Conservation (phyloP, 2,797 vertebrate genomes). For the Notoglanidium macrostoma region DNA sequence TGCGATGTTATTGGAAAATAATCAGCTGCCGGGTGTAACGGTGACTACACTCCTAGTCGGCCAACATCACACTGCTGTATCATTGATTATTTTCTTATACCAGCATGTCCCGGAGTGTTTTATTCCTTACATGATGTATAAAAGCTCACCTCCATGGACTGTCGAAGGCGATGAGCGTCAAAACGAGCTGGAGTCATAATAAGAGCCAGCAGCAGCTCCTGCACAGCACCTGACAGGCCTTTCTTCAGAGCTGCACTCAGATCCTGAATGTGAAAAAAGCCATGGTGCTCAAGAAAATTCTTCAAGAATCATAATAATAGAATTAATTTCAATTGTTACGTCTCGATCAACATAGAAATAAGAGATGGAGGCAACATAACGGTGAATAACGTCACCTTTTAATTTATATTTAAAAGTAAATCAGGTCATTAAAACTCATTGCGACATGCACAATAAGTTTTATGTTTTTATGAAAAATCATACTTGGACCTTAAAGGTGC, state of each 20-base stretch:
- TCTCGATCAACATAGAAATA: neutral
- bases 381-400: neutral
- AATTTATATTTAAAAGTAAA: neutral
- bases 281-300: neutral
- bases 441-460: neutral
- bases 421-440: neutral
- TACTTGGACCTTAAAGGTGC: neutral
- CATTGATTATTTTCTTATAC: neutral
- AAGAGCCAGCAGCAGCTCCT: constrained; percentile 65
- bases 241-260: constrained; percentile 65
- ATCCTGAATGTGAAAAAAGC: constrained; percentile 58
- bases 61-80: neutral
- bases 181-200: constrained; percentile 63
- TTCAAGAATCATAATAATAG: neutral
- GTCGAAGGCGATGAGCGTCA: constrained; percentile 69
- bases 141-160: constrained; percentile 71
- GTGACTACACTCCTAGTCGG: neutral
- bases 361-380: neutral
- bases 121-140: neutral
- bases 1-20: neutral
- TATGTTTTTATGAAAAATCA: neutral
- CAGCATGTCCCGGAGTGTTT: neutral
- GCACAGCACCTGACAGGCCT: constrained; percentile 63
- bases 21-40: neutral
- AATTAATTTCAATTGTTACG: neutral